phyloP scores from a whole-genome alignment of 2,888 invertebrate species.

The Coelinius sp. region DNA sequence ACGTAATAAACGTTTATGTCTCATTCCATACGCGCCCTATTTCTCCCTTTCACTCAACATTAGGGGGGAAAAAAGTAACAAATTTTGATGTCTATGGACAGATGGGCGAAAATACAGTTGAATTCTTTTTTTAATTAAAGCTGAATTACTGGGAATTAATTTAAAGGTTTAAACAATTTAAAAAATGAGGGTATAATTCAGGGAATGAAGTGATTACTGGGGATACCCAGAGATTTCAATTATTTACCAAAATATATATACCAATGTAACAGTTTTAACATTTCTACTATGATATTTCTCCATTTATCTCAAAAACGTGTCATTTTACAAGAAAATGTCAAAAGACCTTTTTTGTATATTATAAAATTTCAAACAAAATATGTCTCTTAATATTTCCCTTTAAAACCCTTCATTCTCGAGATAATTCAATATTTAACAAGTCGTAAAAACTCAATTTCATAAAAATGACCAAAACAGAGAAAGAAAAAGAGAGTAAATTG shows the following conservation, averaged over 20 bases:
- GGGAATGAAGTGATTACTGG: not conserved
- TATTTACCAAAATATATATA: no score
- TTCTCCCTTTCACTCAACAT: not conserved
- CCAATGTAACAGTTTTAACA: no score
- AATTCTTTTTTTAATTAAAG: not conserved
- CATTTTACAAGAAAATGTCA: no score
- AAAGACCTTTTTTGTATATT: no score
- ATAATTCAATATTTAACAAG: no score
- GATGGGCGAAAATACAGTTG: not conserved
- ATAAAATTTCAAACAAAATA: no score
- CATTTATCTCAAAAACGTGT: no score
- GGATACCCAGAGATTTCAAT: no score
- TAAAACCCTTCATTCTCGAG: no score
- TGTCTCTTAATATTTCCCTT: no score
- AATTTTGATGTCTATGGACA: not conserved
- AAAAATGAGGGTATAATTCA: not conserved
- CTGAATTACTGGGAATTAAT: not conserved
- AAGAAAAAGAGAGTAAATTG: no score
- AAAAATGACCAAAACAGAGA: not conserved
- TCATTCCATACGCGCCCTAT: not conserved
- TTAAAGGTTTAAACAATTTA: not conserved
- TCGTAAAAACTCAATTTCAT: not conserved
- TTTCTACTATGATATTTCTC: no score
- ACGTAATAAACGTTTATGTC: slow-evolving; percentile 25
- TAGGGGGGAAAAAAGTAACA: not conserved